phyloP scores from a whole-genome alignment of 2,113 vertebrate genomes.

The Callionymus lyra region DNA sequence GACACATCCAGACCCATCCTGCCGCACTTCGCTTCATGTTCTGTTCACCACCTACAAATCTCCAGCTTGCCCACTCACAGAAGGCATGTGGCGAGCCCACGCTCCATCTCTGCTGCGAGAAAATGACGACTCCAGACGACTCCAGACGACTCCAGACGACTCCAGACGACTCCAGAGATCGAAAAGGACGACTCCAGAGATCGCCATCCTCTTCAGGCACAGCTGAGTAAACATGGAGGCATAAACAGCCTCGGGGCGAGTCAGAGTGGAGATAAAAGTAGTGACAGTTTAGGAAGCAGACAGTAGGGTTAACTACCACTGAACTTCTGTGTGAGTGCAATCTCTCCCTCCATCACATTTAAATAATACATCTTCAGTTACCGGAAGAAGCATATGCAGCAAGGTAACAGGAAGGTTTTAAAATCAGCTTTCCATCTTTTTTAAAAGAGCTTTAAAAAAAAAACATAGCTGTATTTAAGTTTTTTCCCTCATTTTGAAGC shows the following conservation, averaged over 20 bases:
- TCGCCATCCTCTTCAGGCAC: conserved; percentile 14
- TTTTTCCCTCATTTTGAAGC: too few relatives aligned
- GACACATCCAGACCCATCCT: conserved; percentile 25
- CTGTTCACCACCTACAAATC: conserved; percentile 33
- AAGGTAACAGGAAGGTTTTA: background rate
- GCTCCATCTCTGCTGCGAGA: conserved; percentile 14
- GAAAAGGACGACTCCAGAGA: conserved; percentile 8
- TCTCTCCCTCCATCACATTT: background rate
- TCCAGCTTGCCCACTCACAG: conserved; percentile 12
- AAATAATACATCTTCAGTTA: background rate
- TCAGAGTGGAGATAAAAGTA: conserved; percentile 12
- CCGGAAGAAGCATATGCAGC: background rate
- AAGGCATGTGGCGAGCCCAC: conserved; percentile 28
- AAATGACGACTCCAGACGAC: conserved; percentile 10
- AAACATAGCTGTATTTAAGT: too few relatives aligned
- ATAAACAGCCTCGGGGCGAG: conserved; percentile 29
- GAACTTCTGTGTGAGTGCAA: conserved; percentile 12
- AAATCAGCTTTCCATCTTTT: too few relatives aligned
- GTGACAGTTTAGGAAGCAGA: conserved; percentile 20
- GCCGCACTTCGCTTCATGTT: conserved; percentile 4
- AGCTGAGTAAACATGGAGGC: conserved; percentile 40
- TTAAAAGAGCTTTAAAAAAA: too few relatives aligned
- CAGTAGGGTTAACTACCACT: conserved; percentile 30
- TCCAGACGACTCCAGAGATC: conserved; percentile 11
- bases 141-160: conserved; percentile 11